Percentiles rank a stretch among this genome's conserved stretches.
phyloP scores from a whole-genome alignment of 2,888 invertebrate genomes.

The Tachystola acroxantha region DNA sequence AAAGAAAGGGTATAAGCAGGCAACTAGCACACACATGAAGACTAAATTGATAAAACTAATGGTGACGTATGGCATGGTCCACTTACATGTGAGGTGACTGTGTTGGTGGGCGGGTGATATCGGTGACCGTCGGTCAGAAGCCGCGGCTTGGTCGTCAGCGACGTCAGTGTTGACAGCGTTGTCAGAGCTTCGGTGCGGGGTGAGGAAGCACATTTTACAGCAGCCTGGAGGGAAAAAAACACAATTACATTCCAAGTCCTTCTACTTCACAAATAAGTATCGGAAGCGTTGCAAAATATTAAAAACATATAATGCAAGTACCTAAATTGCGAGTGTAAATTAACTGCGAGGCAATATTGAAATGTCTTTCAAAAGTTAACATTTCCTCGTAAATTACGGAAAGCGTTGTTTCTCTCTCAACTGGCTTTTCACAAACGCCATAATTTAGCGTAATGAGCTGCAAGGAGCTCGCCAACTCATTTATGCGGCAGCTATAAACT shows the following conservation, averaged over 20 bases:
- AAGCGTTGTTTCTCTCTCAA: not conserved
- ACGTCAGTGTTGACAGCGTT: too few relatives aligned
- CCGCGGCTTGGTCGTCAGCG: slow-evolving; percentile 61
- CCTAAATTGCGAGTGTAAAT: too few relatives aligned
- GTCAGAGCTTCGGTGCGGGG: slow-evolving; percentile 71
- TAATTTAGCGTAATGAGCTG: slow-evolving; percentile 25
- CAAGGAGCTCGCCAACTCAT: slow-evolving; percentile 22
- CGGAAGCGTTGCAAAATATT: too few relatives aligned
- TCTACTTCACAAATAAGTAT: too few relatives aligned
- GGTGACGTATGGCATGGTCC: slow-evolving; percentile 4
- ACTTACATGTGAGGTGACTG: slow-evolving; percentile 74
- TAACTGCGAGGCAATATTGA: not conserved
- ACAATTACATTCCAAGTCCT: not conserved
- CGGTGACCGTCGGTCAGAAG: slow-evolving; percentile 62
- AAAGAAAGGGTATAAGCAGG: not conserved
- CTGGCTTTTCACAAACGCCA: slow-evolving; percentile 18
- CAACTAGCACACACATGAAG: not conserved
- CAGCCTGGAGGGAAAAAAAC: slow-evolving; percentile 50
- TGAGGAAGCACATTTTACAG: slow-evolving; percentile 72
- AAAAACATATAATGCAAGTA: too few relatives aligned
- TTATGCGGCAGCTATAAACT: slow-evolving; percentile 29
- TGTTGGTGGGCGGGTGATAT: slow-evolving; percentile 63
- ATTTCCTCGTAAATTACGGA: too few relatives aligned
- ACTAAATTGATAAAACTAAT: not conserved
- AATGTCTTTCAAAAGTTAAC: too few relatives aligned